Conservation (phyloP, 2,888 invertebrate genomes). For the Lymantria monacha region DNA sequence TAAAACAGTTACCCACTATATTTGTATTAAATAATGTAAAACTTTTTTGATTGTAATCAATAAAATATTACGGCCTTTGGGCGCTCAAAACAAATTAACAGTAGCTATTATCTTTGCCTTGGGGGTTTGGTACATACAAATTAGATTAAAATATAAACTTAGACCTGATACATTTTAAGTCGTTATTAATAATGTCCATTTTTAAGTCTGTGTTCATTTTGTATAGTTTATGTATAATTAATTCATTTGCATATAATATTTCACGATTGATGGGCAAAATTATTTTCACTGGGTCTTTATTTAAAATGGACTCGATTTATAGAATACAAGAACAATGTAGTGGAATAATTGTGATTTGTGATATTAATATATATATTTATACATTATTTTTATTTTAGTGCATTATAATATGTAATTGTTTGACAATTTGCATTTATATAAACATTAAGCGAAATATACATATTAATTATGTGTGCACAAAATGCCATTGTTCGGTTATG, state of each 20-base stretch:
- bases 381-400: conserved; percentile 30
- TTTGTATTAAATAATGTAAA: no score
- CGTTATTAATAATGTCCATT: conserved; percentile 19
- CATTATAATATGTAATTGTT: conserved; percentile 51
- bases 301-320: neutral
- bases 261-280: conserved; percentile 10
- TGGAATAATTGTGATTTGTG: conserved; percentile 46
- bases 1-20: no score
- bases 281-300: neutral
- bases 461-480: conserved; percentile 45
- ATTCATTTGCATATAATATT: conserved; percentile 14
- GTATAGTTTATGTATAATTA: conserved; percentile 15
- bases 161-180: conserved; percentile 20
- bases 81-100: no score
- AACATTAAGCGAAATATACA: conserved; percentile 17
- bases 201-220: conserved; percentile 37
- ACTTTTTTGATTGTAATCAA: no score
- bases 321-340: conserved; percentile 13
- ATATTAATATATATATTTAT: conserved; percentile 33
- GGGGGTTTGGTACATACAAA: no score
- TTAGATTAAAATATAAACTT: neutral
- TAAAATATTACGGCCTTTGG: no score
- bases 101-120: no score
- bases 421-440: conserved; percentile 55
- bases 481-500: conserved; percentile 37